Evolutionary conservation across 2,113 vertebrate species (phyloP).

Genomic region (Pteruthius melanotis): DNA sequence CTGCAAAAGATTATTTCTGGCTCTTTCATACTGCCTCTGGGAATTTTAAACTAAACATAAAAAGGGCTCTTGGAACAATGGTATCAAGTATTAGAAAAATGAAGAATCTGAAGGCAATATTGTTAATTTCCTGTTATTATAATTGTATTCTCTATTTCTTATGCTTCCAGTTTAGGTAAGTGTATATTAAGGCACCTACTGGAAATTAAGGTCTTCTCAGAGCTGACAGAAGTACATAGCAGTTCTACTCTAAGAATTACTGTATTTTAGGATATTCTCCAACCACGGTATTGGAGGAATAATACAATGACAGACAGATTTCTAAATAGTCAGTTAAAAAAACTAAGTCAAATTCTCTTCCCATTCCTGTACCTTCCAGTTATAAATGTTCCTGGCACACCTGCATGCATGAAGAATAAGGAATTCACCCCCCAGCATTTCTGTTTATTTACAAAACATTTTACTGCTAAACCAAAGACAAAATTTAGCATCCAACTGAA

Average conservation of each 20-base stretch:
- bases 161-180: background rate
- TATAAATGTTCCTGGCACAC: background rate
- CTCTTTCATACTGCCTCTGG: background rate
- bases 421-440: background rate
- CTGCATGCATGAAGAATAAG: accelerated
- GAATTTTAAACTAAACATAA: background rate
- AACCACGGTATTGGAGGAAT: background rate
- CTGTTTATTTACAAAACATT: constrained; percentile 15
- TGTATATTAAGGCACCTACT: background rate
- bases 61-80: background rate
- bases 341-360: background rate
- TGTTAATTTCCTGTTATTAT: background rate
- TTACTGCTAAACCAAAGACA: constrained; percentile 5
- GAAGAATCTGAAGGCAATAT: background rate
- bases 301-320: background rate
- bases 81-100: background rate
- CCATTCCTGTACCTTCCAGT: background rate
- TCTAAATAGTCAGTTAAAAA: background rate
- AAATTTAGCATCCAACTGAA: background rate
- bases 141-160: background rate
- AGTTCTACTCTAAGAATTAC: background rate
- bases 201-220: background rate
- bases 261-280: background rate
- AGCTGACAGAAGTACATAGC: background rate
- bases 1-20: background rate